Evolutionary conservation across 2,797 vertebrate genomes (phyloP).

Genomic region (Poecilia gillii): DNA sequence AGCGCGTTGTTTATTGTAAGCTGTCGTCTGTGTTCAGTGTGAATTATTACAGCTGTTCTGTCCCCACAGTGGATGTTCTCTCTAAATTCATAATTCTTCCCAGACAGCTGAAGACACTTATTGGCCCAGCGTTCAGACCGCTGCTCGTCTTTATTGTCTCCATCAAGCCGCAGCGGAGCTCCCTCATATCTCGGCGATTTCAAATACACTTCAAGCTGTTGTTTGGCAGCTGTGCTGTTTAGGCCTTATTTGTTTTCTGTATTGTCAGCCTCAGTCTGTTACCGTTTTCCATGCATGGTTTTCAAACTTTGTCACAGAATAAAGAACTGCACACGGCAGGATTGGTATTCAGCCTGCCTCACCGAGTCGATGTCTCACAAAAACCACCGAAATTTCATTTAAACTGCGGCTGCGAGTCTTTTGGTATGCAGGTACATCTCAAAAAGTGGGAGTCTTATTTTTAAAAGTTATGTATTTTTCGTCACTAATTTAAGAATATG

Average conservation of each 20-base stretch:
- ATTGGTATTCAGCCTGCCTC: not conserved
- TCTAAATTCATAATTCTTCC: conserved; percentile 18
- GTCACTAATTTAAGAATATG: not conserved
- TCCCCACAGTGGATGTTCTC: conserved; percentile 6
- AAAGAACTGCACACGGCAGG: not conserved
- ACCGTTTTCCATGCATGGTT: not conserved
- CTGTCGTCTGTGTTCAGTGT: not conserved
- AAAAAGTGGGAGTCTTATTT: not conserved
- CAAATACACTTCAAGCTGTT: conserved; percentile 12
- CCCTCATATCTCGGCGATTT: conserved; percentile 17
- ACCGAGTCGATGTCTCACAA: not conserved
- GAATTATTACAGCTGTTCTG: not conserved
- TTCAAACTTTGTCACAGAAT: not conserved
- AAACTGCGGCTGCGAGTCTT: not conserved
- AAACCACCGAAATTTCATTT: not conserved
- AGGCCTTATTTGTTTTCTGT: not conserved
- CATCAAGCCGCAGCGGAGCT: conserved; percentile 3
- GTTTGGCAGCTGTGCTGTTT: not conserved
- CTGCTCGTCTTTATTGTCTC: not conserved
- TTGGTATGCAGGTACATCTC: not conserved
- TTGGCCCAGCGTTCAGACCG: conserved; percentile 21
- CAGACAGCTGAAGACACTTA: not conserved
- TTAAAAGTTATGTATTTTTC: not conserved
- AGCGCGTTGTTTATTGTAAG: not conserved
- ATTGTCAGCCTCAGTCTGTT: not conserved